Conservation (phyloP, 2,888 invertebrate genomes). For the Drosophila subquinaria region DNA sequence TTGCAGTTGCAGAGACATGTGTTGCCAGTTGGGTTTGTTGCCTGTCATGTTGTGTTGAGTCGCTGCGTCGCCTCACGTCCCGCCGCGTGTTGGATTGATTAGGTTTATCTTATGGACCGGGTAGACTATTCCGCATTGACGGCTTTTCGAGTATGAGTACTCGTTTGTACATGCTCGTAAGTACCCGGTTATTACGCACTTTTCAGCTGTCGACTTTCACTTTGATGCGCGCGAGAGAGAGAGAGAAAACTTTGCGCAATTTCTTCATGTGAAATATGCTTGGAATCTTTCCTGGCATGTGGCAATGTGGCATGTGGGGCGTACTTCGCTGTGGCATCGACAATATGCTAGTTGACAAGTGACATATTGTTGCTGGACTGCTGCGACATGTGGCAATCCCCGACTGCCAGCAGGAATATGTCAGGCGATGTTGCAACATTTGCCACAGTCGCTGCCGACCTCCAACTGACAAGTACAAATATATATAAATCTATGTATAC, state of each 20-base stretch:
- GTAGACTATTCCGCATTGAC: conserved; percentile 75
- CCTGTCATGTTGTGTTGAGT: conserved; percentile 39
- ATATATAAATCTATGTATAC: not conserved
- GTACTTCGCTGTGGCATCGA: conserved; percentile 19
- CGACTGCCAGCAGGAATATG: conserved; percentile 33
- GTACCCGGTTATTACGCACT: conserved; percentile 69
- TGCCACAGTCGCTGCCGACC: conserved; percentile 18
- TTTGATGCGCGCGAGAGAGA: conserved; percentile 42
- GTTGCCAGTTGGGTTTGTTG: conserved; percentile 53
- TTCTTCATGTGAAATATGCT: conserved; percentile 45
- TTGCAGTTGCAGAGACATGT: conserved; percentile 52
- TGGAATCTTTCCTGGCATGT: conserved; percentile 33
- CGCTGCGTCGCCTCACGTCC: conserved; percentile 19
- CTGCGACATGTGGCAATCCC: conserved; percentile 30
- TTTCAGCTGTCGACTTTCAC: conserved; percentile 62
- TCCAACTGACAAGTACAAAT: conserved; percentile 26
- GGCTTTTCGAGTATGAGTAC: conserved; percentile 11
- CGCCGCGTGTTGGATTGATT: conserved; percentile 64
- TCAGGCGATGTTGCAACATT: conserved; percentile 69
- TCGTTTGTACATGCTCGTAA: conserved; percentile 8
- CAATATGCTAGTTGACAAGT: conserved; percentile 59
- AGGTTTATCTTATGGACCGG: conserved; percentile 67
- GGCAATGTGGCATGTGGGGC: conserved; percentile 31
- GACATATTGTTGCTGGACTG: conserved; percentile 61
- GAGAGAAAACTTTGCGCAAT: conserved; percentile 63